These are phyloP conservation scores for Rhynchophorus ferrugineus DNA, from an alignment of 1,140 invertebrate genomes.

Conservation along the genomic window DNA sequence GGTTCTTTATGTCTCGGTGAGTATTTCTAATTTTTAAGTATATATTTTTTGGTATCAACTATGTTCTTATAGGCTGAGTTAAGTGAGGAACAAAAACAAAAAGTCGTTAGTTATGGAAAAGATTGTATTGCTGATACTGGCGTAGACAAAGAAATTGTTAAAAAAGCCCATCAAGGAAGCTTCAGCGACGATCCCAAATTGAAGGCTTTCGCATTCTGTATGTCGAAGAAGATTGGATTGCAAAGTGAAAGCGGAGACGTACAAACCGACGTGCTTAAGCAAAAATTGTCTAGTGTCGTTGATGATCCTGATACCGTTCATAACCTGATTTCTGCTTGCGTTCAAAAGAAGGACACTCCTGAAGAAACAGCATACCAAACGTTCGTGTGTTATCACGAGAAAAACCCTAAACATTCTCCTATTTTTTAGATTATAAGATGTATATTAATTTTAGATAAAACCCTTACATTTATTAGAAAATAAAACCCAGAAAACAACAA, in stretches of 20 bases:
- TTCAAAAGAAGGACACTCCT: not conserved
- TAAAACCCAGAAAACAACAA: no score
- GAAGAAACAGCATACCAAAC: conserved; percentile 9
- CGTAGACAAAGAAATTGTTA: not conserved
- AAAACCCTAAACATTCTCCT: not conserved
- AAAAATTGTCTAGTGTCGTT: conserved; percentile 37
- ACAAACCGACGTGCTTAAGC: no score
- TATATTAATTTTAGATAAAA: no score
- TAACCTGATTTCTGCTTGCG: not conserved
- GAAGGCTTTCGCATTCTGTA: conserved; percentile 41
- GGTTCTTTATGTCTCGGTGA: no score
- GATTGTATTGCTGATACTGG: not conserved
- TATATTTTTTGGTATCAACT: no score
- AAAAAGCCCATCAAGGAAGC: not conserved
- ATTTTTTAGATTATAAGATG: not conserved
- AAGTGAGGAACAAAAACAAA: no score
- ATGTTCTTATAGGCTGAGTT: no score
- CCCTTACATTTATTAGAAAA: no score
- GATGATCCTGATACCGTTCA: conserved; percentile 33
- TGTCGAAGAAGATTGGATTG: conserved; percentile 41
- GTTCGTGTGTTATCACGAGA: conserved; percentile 5
- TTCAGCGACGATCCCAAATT: conserved; percentile 40
- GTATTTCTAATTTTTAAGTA: no score
- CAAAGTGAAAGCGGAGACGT: conserved; percentile 34
- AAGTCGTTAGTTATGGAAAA: no score